Evolutionary conservation across 1,140 invertebrate species (phyloP).

Genomic region (Nautilus pompilius): DNA sequence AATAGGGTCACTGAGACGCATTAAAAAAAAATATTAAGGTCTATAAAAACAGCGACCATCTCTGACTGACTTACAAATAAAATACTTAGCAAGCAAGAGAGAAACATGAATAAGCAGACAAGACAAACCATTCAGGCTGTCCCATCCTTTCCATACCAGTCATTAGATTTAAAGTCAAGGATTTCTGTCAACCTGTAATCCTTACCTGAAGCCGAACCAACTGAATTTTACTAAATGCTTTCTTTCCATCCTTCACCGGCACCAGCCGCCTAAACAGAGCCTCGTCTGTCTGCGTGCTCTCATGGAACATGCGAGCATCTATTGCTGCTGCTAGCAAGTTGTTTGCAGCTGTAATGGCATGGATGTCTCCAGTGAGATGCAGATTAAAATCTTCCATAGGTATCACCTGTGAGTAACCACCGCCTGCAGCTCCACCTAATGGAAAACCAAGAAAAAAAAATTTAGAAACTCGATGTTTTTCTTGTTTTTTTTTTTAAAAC

Average conservation of each 20-base stretch:
- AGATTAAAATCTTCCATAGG: slow-evolving; percentile 99
- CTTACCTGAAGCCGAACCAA: slow-evolving; percentile 66
- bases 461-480: too few relatives aligned
- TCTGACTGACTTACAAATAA: too few relatives aligned
- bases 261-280: slow-evolving; percentile 85
- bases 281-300: slow-evolving; percentile 81
- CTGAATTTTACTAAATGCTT: slow-evolving; percentile 80
- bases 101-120: too few relatives aligned
- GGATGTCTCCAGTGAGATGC: slow-evolving; percentile 97
- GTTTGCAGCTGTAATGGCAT: slow-evolving; percentile 96
- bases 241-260: slow-evolving; percentile 71
- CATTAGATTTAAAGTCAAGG: too few relatives aligned
- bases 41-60: too few relatives aligned
- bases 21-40: too few relatives aligned
- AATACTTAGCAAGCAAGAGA: too few relatives aligned
- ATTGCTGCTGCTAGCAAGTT: slow-evolving; percentile 86
- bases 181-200: too few relatives aligned
- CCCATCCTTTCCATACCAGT: too few relatives aligned
- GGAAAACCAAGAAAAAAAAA: slow-evolving; percentile 4
- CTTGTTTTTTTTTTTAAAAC: too few relatives aligned
- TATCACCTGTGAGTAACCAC: slow-evolving; percentile 92
- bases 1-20: too few relatives aligned
- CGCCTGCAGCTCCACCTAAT: slow-evolving; percentile 85
- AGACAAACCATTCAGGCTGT: too few relatives aligned
- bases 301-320: slow-evolving; percentile 95